Base-by-base conservation (phyloP, 2,113 vertebrate genomes). In the Athene noctua region DNA sequence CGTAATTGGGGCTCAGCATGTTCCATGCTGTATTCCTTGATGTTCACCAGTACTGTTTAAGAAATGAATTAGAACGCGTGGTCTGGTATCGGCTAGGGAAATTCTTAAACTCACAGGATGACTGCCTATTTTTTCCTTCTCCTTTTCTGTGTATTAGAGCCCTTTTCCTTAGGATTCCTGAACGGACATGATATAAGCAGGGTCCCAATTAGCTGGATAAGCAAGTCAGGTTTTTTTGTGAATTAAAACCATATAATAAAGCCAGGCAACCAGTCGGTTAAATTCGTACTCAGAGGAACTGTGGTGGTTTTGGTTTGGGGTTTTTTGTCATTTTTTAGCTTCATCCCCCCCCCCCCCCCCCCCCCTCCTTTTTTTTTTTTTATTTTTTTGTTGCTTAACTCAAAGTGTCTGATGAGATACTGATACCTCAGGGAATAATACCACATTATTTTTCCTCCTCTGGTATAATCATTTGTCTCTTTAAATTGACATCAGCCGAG, bases 1-100 rank as follows among this genome's bases (percentile, higher is more conserved):
- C 97, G 77, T 97, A 97, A 98, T 93, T 97, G 96, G 78, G 91
- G 80, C 97, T 96, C 95, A 96, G 97, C 96, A 95, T 88, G 97
- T 81, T 91, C 83, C 2, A 5, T 93, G 87, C 82, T 86, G 42
- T 90, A 77, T 73, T 57, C 96, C 98, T 97, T 98, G 97, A 98
- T 97, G 97, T 97, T 96, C 86, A 78, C 79, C 65, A 90, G 92
- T 61, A 88, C 90, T 97, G 94, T 97, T 98, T 97, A 96, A 96
- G 94, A 97, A 97, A 94, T 95, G 51, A 96, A 62, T 87, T 91
- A 92, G 84, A 92, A 94, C 94, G 78, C 82, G 82, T 83, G 97
- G 95, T 91, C 63, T 34, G 79, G 73, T 96, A 93, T 95, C 94
- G 95, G 92, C 91, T 82, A 78, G 36, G 40, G 91, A 97, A 97